Base-by-base conservation (phyloP, 2,888 invertebrate species). In the Platerodrilus igneus region DNA sequence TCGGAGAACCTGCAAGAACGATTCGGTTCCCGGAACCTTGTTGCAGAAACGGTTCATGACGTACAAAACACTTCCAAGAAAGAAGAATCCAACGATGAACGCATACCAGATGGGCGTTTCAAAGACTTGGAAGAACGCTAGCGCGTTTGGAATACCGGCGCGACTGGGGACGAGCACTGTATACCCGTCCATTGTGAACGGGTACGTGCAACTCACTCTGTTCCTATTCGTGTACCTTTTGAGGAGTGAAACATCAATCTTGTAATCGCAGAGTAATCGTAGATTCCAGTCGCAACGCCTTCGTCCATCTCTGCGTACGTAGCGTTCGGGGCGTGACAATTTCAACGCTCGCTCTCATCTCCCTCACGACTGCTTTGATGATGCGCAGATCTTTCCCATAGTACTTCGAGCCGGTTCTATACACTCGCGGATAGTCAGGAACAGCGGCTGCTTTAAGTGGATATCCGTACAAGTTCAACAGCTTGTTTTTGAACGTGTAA, bases 161-260 rank as follows among this genome's bases (percentile, higher is more conserved):
- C 11, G 15, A 16, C 16, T 28, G 10, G 37, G 29, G 2, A 30
- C 30, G 8, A 37, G 9, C 5, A 37, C 11, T 2, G 16, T n/a
- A 14, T 22, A 13, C 6, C 20, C 37, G 9, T 37, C 37, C 15
- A 30, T 37, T 1, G 18, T 9, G 9, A 13, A 22, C 2, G 37
- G 37, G 22, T 30, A 30, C 2, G 30, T 17, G 15, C 8, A 37
- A 7, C 15, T 11, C 2, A 28, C n/a, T 3, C n/a, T n/a, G n/a
- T n/a, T n/a, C n/a, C n/a, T n/a, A n/a, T n/a, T n/a, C n/a, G n/a
- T n/a, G n/a, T n/a, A n/a, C 4, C 2, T 13, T 2, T 3, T 10
- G n/a, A 3, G 2, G 6, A 5, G 2, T 7, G 3, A 22, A 17
- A 18, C 1, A 29, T 6, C 10, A 37, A 37, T 22, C 3, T 1